A percentile compares a stretch with the other conserved stretches of the same genome.
These are phyloP conservation scores for Pseudolaguvia tuberculata DNA, from an alignment of 2,113 vertebrate genomes.

Conservation along the genomic window DNA sequence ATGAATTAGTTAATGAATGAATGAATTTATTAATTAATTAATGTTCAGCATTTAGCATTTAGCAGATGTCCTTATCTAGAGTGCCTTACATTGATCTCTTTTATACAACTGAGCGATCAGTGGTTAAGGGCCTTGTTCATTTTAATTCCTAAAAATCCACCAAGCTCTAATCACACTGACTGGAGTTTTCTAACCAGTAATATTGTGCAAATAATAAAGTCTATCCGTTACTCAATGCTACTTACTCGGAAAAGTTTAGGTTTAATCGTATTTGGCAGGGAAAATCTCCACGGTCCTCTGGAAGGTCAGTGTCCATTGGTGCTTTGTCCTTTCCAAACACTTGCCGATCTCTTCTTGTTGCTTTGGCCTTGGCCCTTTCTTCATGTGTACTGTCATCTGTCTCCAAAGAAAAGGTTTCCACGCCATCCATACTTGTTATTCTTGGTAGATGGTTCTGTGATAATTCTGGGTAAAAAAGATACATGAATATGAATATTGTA, in stretches of 20 bases:
- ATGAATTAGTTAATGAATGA: too few relatives aligned
- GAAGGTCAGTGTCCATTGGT: constrained; percentile 81
- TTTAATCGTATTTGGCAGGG: constrained; percentile 71
- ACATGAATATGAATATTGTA: too few relatives aligned
- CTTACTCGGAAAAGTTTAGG: constrained; percentile 68
- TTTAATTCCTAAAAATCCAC: too few relatives aligned
- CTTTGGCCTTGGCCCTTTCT: constrained; percentile 40
- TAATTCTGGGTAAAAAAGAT: neutral
- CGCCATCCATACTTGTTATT: constrained; percentile 58
- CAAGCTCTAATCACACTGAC: neutral
- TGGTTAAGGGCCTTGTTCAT: too few relatives aligned
- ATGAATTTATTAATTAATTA: too few relatives aligned
- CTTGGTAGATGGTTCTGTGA: constrained; percentile 18
- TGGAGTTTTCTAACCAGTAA: neutral
- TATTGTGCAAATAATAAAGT: neutral
- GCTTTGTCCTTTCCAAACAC: constrained; percentile 63
- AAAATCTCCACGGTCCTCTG: constrained; percentile 66
- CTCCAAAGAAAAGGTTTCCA: constrained; percentile 61
- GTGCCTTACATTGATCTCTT: too few relatives aligned
- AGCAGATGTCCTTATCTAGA: too few relatives aligned
- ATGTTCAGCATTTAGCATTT: too few relatives aligned
- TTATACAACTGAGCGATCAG: too few relatives aligned
- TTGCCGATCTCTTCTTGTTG: constrained; percentile 43
- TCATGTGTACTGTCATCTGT: constrained; percentile 63
- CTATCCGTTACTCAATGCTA: constrained; percentile 8